Evolutionary conservation across 2,888 invertebrate genomes (phyloP).

Genomic region (Electrophaes corylata): DNA sequence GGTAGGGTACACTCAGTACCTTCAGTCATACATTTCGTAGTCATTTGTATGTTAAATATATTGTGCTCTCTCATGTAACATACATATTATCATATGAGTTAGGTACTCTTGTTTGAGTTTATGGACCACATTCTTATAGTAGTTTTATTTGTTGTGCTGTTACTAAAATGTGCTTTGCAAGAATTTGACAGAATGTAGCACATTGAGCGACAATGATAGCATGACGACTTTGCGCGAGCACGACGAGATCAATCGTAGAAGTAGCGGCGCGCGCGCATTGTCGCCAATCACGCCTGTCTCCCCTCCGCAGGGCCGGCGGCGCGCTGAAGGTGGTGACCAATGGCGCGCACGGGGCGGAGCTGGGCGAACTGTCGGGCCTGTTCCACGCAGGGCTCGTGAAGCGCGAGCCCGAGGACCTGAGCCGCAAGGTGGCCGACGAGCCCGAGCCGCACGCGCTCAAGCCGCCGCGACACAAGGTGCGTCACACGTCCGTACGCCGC

Average conservation of each 20-base stretch:
- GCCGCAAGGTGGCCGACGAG: slow-evolving; percentile 87
- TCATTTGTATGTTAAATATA: too few species aligned
- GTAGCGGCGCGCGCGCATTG: slow-evolving; percentile 69
- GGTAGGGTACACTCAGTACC: too few species aligned
- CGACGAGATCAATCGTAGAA: slow-evolving; percentile 58
- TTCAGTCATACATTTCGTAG: too few species aligned
- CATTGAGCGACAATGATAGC: slow-evolving; percentile 63
- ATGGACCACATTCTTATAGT: too few species aligned
- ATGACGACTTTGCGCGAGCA: slow-evolving; percentile 63
- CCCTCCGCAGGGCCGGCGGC: slow-evolving; percentile 86
- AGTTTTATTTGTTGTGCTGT: not conserved
- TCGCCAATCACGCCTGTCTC: slow-evolving; percentile 80
- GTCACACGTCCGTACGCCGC: slow-evolving; percentile 82
- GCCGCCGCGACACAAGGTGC: slow-evolving; percentile 87
- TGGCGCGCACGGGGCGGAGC: slow-evolving; percentile 88
- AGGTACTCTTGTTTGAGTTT: too few species aligned
- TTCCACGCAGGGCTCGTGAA: slow-evolving; percentile 89
- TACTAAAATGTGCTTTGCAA: slow-evolving; percentile 49
- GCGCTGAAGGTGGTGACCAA: slow-evolving; percentile 85
- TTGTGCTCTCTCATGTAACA: too few species aligned
- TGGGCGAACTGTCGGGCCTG: slow-evolving; percentile 85
- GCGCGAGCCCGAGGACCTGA: slow-evolving; percentile 92
- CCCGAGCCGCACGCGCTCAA: slow-evolving; percentile 85
- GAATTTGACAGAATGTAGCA: slow-evolving; percentile 57
- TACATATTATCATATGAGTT: too few species aligned